Evolutionary conservation across 2,888 invertebrate genomes (phyloP).

Genomic region (Apamea epomidion): DNA sequence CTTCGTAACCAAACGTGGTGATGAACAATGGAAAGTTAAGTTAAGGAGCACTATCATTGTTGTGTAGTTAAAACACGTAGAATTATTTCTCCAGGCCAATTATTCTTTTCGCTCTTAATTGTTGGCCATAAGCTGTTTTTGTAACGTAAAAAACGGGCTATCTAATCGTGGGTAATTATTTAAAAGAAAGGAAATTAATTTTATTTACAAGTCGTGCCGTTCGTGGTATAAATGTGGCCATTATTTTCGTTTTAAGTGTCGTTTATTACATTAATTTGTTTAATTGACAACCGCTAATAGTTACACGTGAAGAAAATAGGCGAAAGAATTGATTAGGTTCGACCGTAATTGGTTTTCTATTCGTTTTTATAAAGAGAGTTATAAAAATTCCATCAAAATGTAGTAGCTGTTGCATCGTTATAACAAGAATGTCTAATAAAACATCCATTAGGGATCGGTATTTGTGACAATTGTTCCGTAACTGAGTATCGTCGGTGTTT

Average conservation of each 20-base stretch:
- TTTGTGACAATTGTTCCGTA: slow-evolving; percentile 71
- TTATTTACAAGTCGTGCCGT: slow-evolving; percentile 68
- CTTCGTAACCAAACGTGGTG: slow-evolving; percentile 44
- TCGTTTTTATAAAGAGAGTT: slow-evolving; percentile 34
- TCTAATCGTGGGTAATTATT: slow-evolving; percentile 71
- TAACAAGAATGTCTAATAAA: slow-evolving; percentile 73
- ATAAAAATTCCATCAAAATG: slow-evolving; percentile 30
- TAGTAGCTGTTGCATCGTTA: slow-evolving; percentile 36
- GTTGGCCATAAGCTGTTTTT: slow-evolving; percentile 68
- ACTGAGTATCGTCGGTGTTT: slow-evolving; percentile 71
- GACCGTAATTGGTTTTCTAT: slow-evolving; percentile 31
- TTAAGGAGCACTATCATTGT: slow-evolving; percentile 64
- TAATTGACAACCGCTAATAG: slow-evolving; percentile 44
- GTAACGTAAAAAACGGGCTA: slow-evolving; percentile 60
- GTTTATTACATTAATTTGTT: slow-evolving; percentile 58
- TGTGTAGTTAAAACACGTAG: slow-evolving; percentile 62
- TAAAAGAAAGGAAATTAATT: slow-evolving; percentile 68
- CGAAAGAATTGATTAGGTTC: slow-evolving; percentile 38
- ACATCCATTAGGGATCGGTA: slow-evolving; percentile 65
- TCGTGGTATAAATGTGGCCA: slow-evolving; percentile 44
- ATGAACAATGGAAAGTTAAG: slow-evolving; percentile 70
- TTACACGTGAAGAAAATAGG: slow-evolving; percentile 28
- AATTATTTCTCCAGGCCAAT: slow-evolving; percentile 71
- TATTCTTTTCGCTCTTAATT: slow-evolving; percentile 74
- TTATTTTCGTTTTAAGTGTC: slow-evolving; percentile 55